Evolutionary conservation across 2,888 invertebrate genomes (phyloP).

Genomic region (Sturmia bella): DNA sequence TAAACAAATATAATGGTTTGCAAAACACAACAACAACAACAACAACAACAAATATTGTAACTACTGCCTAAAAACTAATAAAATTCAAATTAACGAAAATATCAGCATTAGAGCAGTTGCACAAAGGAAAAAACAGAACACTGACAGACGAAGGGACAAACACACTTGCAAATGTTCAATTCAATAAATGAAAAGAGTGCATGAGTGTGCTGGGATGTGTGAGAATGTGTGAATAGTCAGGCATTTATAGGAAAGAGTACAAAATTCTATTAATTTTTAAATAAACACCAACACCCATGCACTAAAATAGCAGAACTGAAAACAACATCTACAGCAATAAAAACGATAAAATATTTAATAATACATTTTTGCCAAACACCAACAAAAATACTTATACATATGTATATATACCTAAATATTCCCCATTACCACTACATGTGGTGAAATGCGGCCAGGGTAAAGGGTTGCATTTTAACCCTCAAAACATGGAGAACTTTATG

Average conservation of each 20-base stretch:
- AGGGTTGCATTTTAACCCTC: conserved; percentile 21
- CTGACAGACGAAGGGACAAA: conserved; percentile 5
- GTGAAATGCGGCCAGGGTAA: not conserved
- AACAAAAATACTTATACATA: conserved; percentile 32
- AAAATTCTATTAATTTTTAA: conserved; percentile 80
- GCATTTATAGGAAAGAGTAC: conserved; percentile 69
- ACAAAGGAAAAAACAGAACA: conserved; percentile 1
- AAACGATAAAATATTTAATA: conserved; percentile 66
- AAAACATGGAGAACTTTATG: conserved; percentile 11
- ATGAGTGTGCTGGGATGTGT: not conserved
- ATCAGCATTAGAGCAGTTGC: conserved; percentile 42
- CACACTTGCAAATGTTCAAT: conserved; percentile 43
- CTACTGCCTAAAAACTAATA: conserved; percentile 79
- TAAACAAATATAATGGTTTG: conserved; percentile 27
- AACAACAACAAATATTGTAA: conserved; percentile 53
- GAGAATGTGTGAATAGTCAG: conserved; percentile 1
- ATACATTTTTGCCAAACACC: conserved; percentile 69
- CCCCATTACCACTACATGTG: conserved; percentile 31
- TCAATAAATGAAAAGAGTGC: conserved; percentile 35
- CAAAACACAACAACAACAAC: conserved; percentile 5
- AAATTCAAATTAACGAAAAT: conserved; percentile 79
- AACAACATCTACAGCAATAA: conserved; percentile 28
- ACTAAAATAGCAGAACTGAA: conserved; percentile 20
- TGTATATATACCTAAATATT: too few relatives aligned
- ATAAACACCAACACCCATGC: conserved; percentile 72